Base-by-base conservation (phyloP, 2,888 invertebrate species). In the Platycheirus albimanus region DNA sequence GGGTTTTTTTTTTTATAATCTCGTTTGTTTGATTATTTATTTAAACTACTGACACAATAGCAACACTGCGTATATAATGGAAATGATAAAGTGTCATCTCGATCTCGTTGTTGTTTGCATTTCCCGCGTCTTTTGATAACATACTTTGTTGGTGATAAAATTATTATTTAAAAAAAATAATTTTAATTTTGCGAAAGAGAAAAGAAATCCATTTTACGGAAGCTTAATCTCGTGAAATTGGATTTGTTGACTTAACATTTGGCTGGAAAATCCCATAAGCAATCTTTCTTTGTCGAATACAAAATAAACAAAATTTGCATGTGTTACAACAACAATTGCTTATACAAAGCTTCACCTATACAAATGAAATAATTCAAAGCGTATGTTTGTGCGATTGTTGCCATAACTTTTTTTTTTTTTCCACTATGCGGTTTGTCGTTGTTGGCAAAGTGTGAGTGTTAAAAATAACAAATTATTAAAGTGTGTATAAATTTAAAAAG, bases 31-130 rank as follows among this genome's bases (percentile, higher is more conserved):
- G n/a, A n/a, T n/a, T n/a, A n/a, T n/a, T n/a, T n/a, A n/a, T n/a
- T n/a, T n/a, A n/a, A n/a, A n/a, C n/a, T 47, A 15, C 30, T n/a
- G 33, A 20, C 1, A 49, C 45, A 49, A 47, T 67, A 67, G 67
- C 66, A 78, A 72, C 72, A 61, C 69, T 79, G 74, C 41, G n/a
- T n/a, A n/a, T n/a, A n/a, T n/a, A n/a, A n/a, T n/a, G 63, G 30
- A 33, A 19, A 36, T 56, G n/a, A 17, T 1, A 67, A 64, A 74
- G 70, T 75, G 64, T 70, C 70, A 75, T 70, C 64, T 51, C 58
- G n/a, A n/a, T n/a, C n/a, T n/a, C n/a, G 66, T 47, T 70, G 51
- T 58, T 19, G 19, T 7, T 8, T 8, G n/a, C 38, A 11, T 2
- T 10, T 30, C 28, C 10, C 10, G 5, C 1, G 1, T 33, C 30